Evolutionary conservation across 2,113 vertebrate genomes (phyloP).

Genomic region (Mionectes macconnelli): DNA sequence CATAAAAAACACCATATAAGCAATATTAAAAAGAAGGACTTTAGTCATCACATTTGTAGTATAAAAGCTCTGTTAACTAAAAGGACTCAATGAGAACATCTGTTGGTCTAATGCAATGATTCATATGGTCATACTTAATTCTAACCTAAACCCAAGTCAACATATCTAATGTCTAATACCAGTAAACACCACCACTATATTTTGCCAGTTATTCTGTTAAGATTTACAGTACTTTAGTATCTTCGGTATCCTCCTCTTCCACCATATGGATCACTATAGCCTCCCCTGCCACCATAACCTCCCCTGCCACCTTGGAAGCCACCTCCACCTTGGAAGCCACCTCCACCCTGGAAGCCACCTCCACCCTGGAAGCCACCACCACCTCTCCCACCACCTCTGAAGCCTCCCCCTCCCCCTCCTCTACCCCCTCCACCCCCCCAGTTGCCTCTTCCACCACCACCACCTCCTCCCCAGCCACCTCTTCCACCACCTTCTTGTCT

Average conservation of each 20-base stretch:
- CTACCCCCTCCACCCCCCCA: constrained; percentile 54
- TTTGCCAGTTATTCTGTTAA: neutral
- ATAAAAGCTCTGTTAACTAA: constrained; percentile 51
- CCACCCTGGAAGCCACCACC: constrained; percentile 66
- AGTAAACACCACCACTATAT: constrained; percentile 52
- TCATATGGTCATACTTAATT: constrained; percentile 41
- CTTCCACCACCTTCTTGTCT: constrained; percentile 86
- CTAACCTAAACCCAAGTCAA: constrained; percentile 43
- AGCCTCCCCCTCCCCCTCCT: constrained; percentile 18
- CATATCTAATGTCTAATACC: neutral
- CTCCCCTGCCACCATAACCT: constrained; percentile 46
- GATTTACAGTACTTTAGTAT: constrained; percentile 56
- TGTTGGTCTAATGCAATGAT: constrained; percentile 41
- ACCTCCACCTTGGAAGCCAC: neutral
- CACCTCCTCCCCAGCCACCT: constrained; percentile 73
- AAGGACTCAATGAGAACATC: constrained; percentile 7
- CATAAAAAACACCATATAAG: constrained; percentile 53
- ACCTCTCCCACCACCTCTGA: constrained; percentile 64
- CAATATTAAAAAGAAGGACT: constrained; percentile 38
- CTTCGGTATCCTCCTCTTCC: constrained; percentile 71
- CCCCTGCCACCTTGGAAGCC: constrained; percentile 9
- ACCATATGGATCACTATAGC: constrained; percentile 39
- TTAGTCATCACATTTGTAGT: constrained; percentile 11
- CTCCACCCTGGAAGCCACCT: neutral
- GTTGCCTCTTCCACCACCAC: constrained; percentile 66